Percentiles rank a stretch among this genome's conserved stretches.
Evolutionary conservation across 1,140 invertebrate species (phyloP).

Genomic region (Paraescarpia echinospica): DNA sequence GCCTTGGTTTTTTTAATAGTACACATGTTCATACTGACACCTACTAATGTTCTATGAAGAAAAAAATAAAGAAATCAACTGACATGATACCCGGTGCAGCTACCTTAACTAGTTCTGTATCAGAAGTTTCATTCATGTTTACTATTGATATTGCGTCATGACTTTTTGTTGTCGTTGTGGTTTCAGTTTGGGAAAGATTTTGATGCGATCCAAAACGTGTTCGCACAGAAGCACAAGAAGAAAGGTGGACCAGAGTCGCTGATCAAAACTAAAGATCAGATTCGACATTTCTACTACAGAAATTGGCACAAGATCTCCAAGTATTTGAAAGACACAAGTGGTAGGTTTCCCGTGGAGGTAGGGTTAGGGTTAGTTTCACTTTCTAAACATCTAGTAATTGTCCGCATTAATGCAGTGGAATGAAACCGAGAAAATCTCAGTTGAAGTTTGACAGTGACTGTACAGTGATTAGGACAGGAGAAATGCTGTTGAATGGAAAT

Average conservation of each 20-base stretch:
- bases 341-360: background rate
- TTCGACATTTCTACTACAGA: conserved; percentile 90
- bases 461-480: too few relatives aligned
- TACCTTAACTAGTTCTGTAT: background rate
- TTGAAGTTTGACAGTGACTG: background rate
- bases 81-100: too few relatives aligned
- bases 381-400: too few relatives aligned
- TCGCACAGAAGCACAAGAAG: conserved; percentile 80
- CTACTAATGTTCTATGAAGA: too few relatives aligned
- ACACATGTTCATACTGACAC: too few relatives aligned
- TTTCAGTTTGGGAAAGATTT: conserved; percentile 89
- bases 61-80: too few relatives aligned
- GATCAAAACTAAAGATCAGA: conserved; percentile 86
- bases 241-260: conserved; percentile 62
- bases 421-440: too few relatives aligned
- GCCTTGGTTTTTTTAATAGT: too few relatives aligned
- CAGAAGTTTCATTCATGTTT: background rate
- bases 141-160: conserved; percentile 14
- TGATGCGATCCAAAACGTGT: conserved; percentile 83
- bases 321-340: conserved; percentile 74
- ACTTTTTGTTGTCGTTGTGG: conserved; percentile 26
- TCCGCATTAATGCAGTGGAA: too few relatives aligned
- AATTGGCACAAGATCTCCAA: conserved; percentile 94
- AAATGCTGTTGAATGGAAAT: too few relatives aligned
- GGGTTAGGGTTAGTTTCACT: too few relatives aligned